These are phyloP conservation scores for Antechinus flavipes DNA, from an alignment of 2,113 vertebrate species.

Conservation along the genomic window DNA sequence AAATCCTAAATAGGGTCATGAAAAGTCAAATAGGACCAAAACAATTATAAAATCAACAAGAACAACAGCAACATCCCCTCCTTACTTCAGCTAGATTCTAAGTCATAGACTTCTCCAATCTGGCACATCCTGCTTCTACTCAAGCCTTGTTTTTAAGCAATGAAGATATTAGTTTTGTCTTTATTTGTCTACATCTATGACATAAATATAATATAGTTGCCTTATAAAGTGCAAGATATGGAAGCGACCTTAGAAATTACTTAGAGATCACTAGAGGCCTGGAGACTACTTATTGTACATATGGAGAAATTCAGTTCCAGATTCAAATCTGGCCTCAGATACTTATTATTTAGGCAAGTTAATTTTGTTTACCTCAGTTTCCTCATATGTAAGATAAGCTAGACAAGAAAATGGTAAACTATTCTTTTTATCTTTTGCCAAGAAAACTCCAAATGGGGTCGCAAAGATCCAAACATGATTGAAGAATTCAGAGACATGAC, in stretches of 20 bases:
- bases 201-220: background rate
- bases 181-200: background rate
- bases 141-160: background rate
- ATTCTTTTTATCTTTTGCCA: background rate
- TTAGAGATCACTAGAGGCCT: background rate
- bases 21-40: too few relatives aligned
- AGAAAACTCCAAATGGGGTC: background rate
- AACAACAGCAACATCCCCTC: background rate
- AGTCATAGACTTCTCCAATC: background rate
- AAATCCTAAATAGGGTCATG: too few relatives aligned
- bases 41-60: too few relatives aligned
- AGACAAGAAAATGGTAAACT: background rate
- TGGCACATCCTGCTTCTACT: background rate
- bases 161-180: background rate
- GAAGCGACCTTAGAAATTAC: background rate
- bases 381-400: background rate
- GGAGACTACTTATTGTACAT: background rate
- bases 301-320: background rate
- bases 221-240: background rate
- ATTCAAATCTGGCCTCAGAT: background rate
- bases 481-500: background rate
- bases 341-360: background rate
- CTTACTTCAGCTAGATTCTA: background rate
- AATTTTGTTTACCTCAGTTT: background rate
- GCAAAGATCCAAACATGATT: background rate